Evolutionary conservation across 2,797 vertebrate species (phyloP).

Genomic region (Kryptolebias ocellatus): DNA sequence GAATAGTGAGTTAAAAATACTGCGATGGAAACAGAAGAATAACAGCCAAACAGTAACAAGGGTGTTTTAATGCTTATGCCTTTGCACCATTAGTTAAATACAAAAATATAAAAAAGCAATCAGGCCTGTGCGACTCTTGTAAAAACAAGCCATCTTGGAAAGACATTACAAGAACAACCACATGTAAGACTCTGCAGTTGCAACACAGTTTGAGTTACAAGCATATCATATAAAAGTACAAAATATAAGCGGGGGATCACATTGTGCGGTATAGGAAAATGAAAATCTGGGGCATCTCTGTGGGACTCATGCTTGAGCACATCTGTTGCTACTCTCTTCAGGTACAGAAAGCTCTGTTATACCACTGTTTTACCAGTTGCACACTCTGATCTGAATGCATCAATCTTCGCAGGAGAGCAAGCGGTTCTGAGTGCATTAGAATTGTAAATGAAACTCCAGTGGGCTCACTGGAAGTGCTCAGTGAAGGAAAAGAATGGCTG

Average conservation of each 20-base stretch:
- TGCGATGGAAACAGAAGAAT: too few species aligned
- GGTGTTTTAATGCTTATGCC: neutral
- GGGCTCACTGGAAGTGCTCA: conserved; percentile 31
- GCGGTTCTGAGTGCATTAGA: conserved; percentile 51
- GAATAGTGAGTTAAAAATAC: too few species aligned
- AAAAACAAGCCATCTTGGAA: conserved; percentile 47
- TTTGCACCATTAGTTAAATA: neutral
- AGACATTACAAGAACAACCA: conserved; percentile 34
- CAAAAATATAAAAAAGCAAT: conserved; percentile 23
- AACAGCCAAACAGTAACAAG: neutral
- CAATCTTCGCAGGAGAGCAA: conserved; percentile 45
- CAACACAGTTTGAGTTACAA: conserved; percentile 29
- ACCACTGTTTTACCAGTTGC: conserved; percentile 36
- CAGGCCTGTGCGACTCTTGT: conserved; percentile 52
- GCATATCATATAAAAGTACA: conserved; percentile 28
- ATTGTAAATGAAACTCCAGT: conserved; percentile 59
- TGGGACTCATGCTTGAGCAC: conserved; percentile 33
- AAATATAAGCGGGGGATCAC: conserved; percentile 19
- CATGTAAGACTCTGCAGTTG: conserved; percentile 36
- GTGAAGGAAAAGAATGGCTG: conserved; percentile 39
- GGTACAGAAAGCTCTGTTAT: conserved; percentile 11
- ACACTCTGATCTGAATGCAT: conserved; percentile 33
- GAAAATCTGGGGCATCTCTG: conserved; percentile 5
- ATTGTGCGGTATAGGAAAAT: conserved; percentile 26
- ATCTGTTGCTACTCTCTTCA: conserved; percentile 13